Evolutionary conservation across 2,888 invertebrate genomes (phyloP).

Genomic region (Synanthedon formicaeformis): DNA sequence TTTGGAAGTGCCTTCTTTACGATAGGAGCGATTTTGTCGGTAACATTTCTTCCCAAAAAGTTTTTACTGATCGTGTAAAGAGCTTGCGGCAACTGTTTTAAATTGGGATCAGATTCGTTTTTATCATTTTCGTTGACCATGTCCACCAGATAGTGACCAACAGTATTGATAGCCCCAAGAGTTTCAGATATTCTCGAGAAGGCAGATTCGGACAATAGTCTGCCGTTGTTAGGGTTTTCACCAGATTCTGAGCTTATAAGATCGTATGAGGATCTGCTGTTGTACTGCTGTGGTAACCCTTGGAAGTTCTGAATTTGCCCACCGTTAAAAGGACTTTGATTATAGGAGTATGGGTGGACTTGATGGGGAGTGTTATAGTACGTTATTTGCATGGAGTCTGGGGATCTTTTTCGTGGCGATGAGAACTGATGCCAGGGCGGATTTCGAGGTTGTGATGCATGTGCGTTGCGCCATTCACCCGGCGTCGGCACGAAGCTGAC

Average conservation of each 20-base stretch:
- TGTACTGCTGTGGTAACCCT: conserved; percentile 24
- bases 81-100: conserved; percentile 74
- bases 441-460: conserved; percentile 31
- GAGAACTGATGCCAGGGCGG: conserved; percentile 56
- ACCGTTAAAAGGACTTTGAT: conserved; percentile 21
- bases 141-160: conserved; percentile 86
- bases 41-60: conserved; percentile 79
- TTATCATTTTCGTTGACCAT: conserved; percentile 73
- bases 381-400: conserved; percentile 22
- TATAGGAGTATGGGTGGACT: conserved; percentile 16
- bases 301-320: conserved; percentile 2
- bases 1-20: conserved; percentile 61
- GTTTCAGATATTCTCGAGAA: conserved; percentile 75
- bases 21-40: conserved; percentile 83
- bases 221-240: conserved; percentile 46
- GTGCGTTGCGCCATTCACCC: conserved; percentile 34
- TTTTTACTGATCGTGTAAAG: conserved; percentile 85
- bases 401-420: conserved; percentile 51
- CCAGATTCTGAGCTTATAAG: conserved; percentile 29
- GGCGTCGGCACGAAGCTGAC: conserved; percentile 36
- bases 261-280: conserved; percentile 31
- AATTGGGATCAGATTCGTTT: conserved; percentile 48
- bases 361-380: conserved; percentile 14
- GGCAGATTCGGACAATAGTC: conserved; percentile 71
- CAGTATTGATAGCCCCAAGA: conserved; percentile 85